These are phyloP conservation scores for Platalea minor DNA, from an alignment of 2,797 vertebrate species.

Conservation along the genomic window DNA sequence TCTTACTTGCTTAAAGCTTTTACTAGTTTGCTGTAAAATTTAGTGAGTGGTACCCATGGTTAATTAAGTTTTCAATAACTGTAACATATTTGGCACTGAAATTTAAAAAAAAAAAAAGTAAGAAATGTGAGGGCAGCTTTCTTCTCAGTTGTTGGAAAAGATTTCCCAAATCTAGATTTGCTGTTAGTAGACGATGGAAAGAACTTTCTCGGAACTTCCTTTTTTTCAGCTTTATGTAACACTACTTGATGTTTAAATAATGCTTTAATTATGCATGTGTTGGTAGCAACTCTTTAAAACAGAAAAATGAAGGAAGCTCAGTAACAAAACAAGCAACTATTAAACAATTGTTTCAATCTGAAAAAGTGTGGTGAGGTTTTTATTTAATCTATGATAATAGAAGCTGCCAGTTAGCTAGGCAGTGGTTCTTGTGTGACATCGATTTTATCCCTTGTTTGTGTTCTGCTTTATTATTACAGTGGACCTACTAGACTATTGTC, in stretches of 20 bases:
- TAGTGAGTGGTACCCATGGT: background rate
- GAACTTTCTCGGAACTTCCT: background rate
- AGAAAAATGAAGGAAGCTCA: conserved; percentile 19
- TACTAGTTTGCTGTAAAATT: background rate
- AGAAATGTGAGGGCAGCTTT: background rate
- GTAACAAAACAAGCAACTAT: conserved; percentile 38
- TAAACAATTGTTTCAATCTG: conserved; percentile 47
- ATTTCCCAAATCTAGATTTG: background rate
- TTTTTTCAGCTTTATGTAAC: background rate
- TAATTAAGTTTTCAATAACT: background rate
- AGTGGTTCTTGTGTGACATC: conserved; percentile 74
- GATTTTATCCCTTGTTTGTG: conserved; percentile 79
- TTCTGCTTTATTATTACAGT: conserved; percentile 85
- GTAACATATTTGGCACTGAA: background rate
- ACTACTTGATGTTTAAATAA: conserved; percentile 34
- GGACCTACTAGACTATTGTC: conserved; percentile 77
- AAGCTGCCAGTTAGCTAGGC: conserved; percentile 80
- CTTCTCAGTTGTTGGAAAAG: background rate
- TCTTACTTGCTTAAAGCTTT: background rate
- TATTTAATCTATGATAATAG: conserved; percentile 74
- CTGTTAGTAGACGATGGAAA: background rate
- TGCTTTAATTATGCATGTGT: background rate
- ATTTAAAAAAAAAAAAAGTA: background rate
- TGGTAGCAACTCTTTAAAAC: conserved; percentile 28
- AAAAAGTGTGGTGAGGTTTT: conserved; percentile 39